These are phyloP conservation scores for Vidua chalybeata DNA, from an alignment of 2,113 vertebrate genomes.

Conservation along the genomic window DNA sequence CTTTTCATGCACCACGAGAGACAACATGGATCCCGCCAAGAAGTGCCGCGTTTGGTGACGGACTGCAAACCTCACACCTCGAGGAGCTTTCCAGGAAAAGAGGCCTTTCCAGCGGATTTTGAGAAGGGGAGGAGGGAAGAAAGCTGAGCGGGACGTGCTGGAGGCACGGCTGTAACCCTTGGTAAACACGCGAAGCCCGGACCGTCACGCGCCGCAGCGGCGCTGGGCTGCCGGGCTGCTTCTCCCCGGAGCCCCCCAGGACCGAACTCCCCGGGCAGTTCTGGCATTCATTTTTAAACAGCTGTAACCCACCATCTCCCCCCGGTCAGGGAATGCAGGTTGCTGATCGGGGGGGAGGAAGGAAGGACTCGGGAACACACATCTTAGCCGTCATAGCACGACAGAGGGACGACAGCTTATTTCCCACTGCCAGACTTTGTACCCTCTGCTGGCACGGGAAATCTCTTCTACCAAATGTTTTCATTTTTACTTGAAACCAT, in stretches of 20 bases:
- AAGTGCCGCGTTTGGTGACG: conserved; percentile 91
- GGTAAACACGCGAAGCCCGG: background rate
- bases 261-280: background rate
- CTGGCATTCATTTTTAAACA: background rate
- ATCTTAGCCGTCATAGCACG: background rate
- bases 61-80: background rate
- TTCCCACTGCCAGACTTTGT: background rate
- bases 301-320: background rate
- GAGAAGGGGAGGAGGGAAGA: background rate
- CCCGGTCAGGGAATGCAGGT: fast-evolving
- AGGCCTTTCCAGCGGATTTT: background rate
- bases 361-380: background rate
- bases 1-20: conserved; percentile 81
- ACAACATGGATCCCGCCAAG: conserved; percentile 85
- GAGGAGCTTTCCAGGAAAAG: background rate
- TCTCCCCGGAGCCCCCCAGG: background rate
- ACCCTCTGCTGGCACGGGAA: background rate
- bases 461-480: conserved; percentile 15
- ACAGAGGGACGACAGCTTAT: background rate
- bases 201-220: background rate
- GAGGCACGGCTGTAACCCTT: background rate
- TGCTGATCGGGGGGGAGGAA: background rate
- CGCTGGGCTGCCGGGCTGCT: background rate
- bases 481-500: conserved; percentile 51
- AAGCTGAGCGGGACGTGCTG: background rate